Evolutionary conservation across 2,113 vertebrate species (phyloP).

Genomic region (Ramphastos sulfuratus): DNA sequence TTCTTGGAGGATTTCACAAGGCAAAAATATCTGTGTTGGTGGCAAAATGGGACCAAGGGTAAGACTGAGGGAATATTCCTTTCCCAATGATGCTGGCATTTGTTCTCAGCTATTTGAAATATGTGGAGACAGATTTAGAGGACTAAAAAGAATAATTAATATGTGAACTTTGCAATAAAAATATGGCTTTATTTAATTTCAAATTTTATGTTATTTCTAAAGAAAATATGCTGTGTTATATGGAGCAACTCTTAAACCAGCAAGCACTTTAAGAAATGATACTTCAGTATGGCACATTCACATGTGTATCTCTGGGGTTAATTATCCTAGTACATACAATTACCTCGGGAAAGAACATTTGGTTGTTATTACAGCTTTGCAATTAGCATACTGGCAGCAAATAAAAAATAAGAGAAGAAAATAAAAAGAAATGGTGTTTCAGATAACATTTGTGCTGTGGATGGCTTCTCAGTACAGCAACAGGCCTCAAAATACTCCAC

Average conservation of each 20-base stretch:
- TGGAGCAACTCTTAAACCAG: slow-evolving; percentile 33
- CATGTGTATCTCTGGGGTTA: neutral
- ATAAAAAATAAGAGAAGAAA: neutral
- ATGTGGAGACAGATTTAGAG: neutral
- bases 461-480: slow-evolving; percentile 38
- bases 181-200: slow-evolving; percentile 70
- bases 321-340: neutral
- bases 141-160: neutral
- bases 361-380: neutral
- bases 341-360: neutral
- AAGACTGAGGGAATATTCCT: neutral
- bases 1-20: neutral
- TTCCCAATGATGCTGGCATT: neutral
- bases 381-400: neutral
- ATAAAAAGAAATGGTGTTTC: neutral
- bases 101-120: neutral
- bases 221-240: slow-evolving; percentile 38
- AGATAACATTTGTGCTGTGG: neutral
- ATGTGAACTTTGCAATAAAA: slow-evolving; percentile 19
- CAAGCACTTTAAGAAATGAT: neutral
- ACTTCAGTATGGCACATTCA: neutral
- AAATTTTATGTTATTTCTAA: slow-evolving; percentile 30
- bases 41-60: neutral
- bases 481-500: slow-evolving; percentile 6
- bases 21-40: neutral